Base-by-base conservation (phyloP, 2,113 vertebrate genomes). In the Spilogale gracilis region DNA sequence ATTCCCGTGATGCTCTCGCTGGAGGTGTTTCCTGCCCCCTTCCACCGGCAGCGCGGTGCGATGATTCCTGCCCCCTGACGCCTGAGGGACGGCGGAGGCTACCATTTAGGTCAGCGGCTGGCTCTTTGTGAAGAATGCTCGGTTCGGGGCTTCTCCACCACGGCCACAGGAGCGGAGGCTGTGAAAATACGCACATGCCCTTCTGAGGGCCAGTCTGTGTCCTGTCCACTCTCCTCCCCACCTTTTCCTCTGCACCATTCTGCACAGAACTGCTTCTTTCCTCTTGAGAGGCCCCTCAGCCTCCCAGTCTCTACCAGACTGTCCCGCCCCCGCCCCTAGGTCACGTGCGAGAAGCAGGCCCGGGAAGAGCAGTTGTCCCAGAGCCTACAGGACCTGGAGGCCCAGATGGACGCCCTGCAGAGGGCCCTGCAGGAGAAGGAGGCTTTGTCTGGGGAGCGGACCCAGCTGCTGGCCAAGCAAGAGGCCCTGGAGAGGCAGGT, bases 401-500 rank as follows among this genome's bases (percentile, higher is more conserved):
- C 93, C 54, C 99, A 99, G 94, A 96, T 81, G 58, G 84, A 97
- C 12, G 90, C 97, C 60, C 98, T 99, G 30, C 98, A 98, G 96
- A 98, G 94, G 95, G 96, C 89, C 2, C 91, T 90, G 10, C 80
- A 86, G 45, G 98, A 99, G 63, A 98, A 99, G 94, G 99, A 99
- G 60, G 98, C 99, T 38, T 91, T 99, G 97, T 98, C 98, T 95
- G 98, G 98, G 90, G 98, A 99, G 93, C 98, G 89, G 97, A 98
- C 98, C 71, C 96, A 97, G 90, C 98, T 99, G 97, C 98, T 97
- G 48, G 98, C 99, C 97, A 98, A 98, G 96, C 98, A 99, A 84
- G 98, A 98, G 65, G 97, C 98, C 13, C 98, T 99, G 95, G 99
- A 99, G 91, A 98, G 98, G 96, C 99, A 99, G 95, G 92, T 97